Percentiles rank a stretch among this genome's conserved stretches.
Evolutionary conservation across 1,140 invertebrate species (phyloP).

Genomic region (Euborellia annulipes): DNA sequence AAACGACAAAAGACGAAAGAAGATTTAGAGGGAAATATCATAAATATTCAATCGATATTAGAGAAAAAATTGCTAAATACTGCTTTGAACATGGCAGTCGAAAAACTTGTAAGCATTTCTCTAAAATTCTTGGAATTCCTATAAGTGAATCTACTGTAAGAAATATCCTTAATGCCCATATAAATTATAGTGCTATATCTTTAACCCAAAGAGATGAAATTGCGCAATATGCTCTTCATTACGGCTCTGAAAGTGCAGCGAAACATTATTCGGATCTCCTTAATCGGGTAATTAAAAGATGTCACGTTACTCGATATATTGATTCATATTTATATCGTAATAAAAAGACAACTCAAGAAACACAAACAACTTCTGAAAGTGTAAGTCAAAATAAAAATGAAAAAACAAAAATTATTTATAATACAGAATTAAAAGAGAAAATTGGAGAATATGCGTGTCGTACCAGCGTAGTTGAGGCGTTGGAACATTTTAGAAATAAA

Average conservation of each 20-base stretch:
- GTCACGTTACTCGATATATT: conserved; percentile 25
- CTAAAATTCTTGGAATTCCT: conserved; percentile 18
- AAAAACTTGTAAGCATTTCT: conserved; percentile 21
- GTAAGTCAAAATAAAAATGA: conserved; percentile 5
- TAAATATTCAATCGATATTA: conserved; percentile 23
- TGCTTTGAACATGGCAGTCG: conserved; percentile 22
- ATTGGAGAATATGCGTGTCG: conserved; percentile 22
- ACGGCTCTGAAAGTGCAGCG: conserved; percentile 21
- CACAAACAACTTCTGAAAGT: conserved; percentile 2
- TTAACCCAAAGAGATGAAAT: conserved; percentile 24
- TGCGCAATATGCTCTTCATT: conserved; percentile 21
- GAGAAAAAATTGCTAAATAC: conserved; percentile 24
- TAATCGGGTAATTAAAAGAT: conserved; percentile 17
- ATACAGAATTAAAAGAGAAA: conserved; percentile 21
- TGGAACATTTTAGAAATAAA: conserved; percentile 22
- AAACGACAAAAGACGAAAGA: conserved; percentile 22
- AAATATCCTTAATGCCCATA: conserved; percentile 24
- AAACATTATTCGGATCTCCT: conserved; percentile 21
- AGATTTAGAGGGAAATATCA: conserved; percentile 25
- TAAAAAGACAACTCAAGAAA: conserved; percentile 10
- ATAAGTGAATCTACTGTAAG: conserved; percentile 26
- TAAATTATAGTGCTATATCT: conserved; percentile 13
- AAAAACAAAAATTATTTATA: conserved; percentile 13
- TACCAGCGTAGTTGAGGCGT: conserved; percentile 18
- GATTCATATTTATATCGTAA: conserved; percentile 18